Base-by-base conservation (phyloP, 2,797 vertebrate genomes). In the Pseudotriccus pelzelni region DNA sequence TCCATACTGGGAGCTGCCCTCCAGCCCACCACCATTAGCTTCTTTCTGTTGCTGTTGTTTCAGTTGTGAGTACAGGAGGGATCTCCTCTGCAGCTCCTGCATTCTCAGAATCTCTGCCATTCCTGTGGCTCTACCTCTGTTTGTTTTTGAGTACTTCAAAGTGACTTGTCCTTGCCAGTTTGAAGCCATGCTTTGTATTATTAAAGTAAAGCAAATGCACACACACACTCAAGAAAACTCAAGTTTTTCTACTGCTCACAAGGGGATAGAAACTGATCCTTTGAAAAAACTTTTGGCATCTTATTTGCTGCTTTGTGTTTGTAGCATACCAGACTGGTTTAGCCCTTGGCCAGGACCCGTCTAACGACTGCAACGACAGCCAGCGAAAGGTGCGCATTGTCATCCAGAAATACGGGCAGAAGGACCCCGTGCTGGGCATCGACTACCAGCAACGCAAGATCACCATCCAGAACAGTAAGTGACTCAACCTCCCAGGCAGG, bases 401-500 rank as follows among this genome's bases (percentile, higher is more conserved):
- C 78, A 97, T 98, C 94, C 99, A 99, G 98, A 98, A 98, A 80
- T 98, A 93, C 1, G 99, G 99, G 23, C 96, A 79, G 96, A 99
- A 87, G 5, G 98, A 99, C 78, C 97, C 99, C 0, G 97, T 97
- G 8, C 97, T 99, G 84, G 99, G 99, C 9, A 1, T 95, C 1
- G 98, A 99, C 19, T 99, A 99, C 97, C 97, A 97, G 11, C 97
- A 99, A n/a, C 98, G 99, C 19, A 99, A 97, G 97, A 99, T 99
- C 98, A 98, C 98, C 89, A 98, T 99, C 75, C 98, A 98, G 96
- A 99, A 99, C 94, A 98, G 99, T 99, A 94, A 98, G 99, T 98
- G 47, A 41, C 58, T 39, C 28, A 2, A 34, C 37, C 62, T 92
- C 75, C 47, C 41, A 34, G 44, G 19, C 52, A 67, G 28, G n/a